Base-by-base conservation (phyloP, 2,888 invertebrate genomes). In the Rapana venosa region DNA sequence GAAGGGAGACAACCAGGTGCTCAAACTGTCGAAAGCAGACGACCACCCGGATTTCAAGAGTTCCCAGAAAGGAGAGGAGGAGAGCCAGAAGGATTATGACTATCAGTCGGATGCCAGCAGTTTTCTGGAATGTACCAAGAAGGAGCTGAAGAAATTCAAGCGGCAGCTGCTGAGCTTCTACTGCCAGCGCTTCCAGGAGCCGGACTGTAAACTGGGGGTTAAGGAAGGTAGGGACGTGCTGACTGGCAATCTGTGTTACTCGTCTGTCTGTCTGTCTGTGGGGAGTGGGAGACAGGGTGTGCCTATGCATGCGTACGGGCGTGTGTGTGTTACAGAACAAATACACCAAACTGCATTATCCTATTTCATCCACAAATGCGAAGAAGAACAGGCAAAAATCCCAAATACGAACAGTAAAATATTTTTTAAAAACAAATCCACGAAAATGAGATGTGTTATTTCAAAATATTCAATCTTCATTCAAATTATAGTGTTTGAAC, bases 161-260 rank as follows among this genome's bases (percentile, higher is more conserved):
- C 94, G 94, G 6, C 92, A 93, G 87, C 92, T 95, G 17, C 91
- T 95, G 20, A 90, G 93, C 90, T 95, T 93, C 90, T 94, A 95
- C 91, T 95, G 95, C 93, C 92, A 93, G 79, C 93, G 92, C 88
- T 94, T 95, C 90, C 93, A 93, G 36, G 94, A 94, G 88, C 92
- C 92, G 35, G 91, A 95, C 91, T 95, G 95, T 91, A 90, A 89
- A 26, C 85, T 90, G 36, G 92, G 92, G 36, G 91, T 92, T 36
- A 88, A 91, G 35, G 88, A 91, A 87, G 91, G 92, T 92, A 84
- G 26, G 86, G 83, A 1, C 0, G 26, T 26, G 47, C 26, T 22
- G 6, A n/a, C 13, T 13, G 30, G 11, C 66, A 15, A 61, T 20
- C 11, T 61, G 66, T 61, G 66, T 15, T 61, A 15, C 20, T 61